Percentiles rank a stretch among this genome's conserved stretches.
Conservation (phyloP, 2,113 vertebrate species). For the Hymenochirus boettgeri region DNA sequence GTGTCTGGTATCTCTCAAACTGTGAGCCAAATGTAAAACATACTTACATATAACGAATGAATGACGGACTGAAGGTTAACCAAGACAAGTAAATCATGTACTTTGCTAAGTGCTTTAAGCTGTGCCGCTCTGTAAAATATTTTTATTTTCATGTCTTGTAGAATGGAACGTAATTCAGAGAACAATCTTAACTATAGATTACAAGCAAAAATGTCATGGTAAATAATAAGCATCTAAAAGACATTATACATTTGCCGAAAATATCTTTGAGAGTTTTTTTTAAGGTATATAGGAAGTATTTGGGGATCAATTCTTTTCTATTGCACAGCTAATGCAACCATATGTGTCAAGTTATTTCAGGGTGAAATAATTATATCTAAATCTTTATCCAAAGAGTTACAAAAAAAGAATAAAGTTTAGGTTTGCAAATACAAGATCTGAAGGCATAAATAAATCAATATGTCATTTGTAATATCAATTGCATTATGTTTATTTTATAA, state of each 20-base stretch:
- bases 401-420: too few relatives aligned
- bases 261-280: conserved; percentile 5
- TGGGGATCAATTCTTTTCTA: neutral
- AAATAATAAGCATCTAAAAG: conserved; percentile 27
- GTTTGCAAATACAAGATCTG: too few relatives aligned
- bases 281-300: neutral
- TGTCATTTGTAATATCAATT: too few relatives aligned
- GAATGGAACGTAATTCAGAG: conserved; percentile 20
- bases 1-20: conserved; percentile 45
- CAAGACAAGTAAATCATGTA: conserved; percentile 11
- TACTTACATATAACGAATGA: conserved; percentile 36
- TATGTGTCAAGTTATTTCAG: neutral
- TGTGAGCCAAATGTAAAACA: conserved; percentile 49
- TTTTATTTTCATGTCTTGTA: conserved; percentile 20
- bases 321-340: neutral
- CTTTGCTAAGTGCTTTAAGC: conserved; percentile 24
- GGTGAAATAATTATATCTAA: neutral
- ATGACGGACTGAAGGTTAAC: conserved; percentile 31
- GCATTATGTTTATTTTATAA: too few relatives aligned
- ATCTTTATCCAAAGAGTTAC: too few relatives aligned
- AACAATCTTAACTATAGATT: conserved; percentile 31
- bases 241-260: neutral
- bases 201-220: conserved; percentile 17
- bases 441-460: too few relatives aligned
- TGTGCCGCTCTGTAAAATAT: conserved; percentile 28